A percentile compares a stretch with the other conserved stretches of the same genome.
phyloP scores from a whole-genome alignment of 2,888 invertebrate genomes.

The Seira sanloemensis region DNA sequence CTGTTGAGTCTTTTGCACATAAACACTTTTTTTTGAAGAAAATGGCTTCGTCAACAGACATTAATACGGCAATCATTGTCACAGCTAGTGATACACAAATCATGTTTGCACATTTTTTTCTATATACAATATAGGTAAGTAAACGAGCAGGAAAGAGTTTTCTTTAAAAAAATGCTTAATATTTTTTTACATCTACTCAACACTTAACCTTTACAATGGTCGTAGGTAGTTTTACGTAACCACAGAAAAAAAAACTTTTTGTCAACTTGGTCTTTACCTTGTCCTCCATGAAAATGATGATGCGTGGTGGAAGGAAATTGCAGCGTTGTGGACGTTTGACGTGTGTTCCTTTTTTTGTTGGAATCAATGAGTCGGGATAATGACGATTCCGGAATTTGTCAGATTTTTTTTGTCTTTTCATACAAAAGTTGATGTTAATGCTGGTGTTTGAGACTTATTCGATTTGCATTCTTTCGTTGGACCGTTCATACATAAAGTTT shows the following conservation, averaged over 20 bases:
- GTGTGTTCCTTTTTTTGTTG: conserved; percentile 31
- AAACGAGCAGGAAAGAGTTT: not conserved
- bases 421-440: not conserved
- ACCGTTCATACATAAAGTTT: not conserved
- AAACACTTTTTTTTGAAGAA: not conserved
- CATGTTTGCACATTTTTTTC: not conserved
- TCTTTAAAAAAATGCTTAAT: not conserved
- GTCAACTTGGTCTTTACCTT: conserved; percentile 51
- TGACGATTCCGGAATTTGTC: conserved; percentile 56
- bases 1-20: not conserved
- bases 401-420: not conserved
- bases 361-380: conserved; percentile 44
- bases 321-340: not conserved
- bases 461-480: not conserved
- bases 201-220: conserved; percentile 43
- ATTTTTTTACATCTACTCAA: not conserved
- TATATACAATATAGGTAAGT: not conserved
- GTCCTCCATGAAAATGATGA: conserved; percentile 56
- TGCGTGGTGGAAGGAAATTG: conserved; percentile 48
- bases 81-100: not conserved
- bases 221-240: conserved; percentile 26
- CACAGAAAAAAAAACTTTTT: conserved; percentile 55
- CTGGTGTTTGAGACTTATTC: not conserved
- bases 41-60: not conserved
- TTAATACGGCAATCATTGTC: not conserved